phyloP scores from a whole-genome alignment of 2,888 invertebrate species.

The Dorcus parallelipipedus region DNA sequence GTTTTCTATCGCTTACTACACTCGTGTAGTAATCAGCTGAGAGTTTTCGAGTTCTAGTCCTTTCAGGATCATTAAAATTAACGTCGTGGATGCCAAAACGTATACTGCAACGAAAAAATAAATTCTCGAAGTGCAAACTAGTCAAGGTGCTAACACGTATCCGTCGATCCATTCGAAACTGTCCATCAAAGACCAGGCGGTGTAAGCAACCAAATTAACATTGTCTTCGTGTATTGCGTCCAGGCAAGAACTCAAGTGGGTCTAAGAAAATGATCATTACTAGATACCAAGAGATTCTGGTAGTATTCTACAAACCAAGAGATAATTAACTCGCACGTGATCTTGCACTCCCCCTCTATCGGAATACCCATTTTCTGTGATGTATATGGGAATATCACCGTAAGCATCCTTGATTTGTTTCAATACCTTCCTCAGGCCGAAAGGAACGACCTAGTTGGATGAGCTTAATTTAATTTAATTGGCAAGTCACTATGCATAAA shows the following conservation, averaged over 20 bases:
- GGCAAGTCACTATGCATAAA: too few species aligned
- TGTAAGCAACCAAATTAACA: slow-evolving; percentile 1
- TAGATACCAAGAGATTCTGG: neutral
- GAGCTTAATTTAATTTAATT: too few species aligned
- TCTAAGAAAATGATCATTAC: neutral
- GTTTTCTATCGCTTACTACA: slow-evolving; percentile 45
- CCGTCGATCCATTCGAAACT: slow-evolving; percentile 13
- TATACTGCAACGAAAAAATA: neutral
- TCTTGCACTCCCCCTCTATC: slow-evolving; percentile 7
- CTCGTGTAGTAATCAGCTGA: slow-evolving; percentile 56
- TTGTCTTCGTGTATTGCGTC: neutral
- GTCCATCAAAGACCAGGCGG: slow-evolving; percentile 12
- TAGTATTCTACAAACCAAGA: neutral
- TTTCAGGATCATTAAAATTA: slow-evolving; percentile 53
- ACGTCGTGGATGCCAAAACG: slow-evolving; percentile 64
- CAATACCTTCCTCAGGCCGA: slow-evolving; percentile 8
- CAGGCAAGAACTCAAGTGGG: neutral
- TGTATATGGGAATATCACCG: slow-evolving; percentile 7
- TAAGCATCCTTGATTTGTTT: slow-evolving; percentile 5
- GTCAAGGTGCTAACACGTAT: neutral
- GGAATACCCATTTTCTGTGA: slow-evolving; percentile 15
- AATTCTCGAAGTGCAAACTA: neutral
- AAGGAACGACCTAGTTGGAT: slow-evolving; percentile 1
- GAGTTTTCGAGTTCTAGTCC: slow-evolving; percentile 58
- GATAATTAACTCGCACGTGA: slow-evolving; percentile 12